phyloP scores from a whole-genome alignment of 1,140 invertebrate species.

The Leptopilina boulardi region DNA sequence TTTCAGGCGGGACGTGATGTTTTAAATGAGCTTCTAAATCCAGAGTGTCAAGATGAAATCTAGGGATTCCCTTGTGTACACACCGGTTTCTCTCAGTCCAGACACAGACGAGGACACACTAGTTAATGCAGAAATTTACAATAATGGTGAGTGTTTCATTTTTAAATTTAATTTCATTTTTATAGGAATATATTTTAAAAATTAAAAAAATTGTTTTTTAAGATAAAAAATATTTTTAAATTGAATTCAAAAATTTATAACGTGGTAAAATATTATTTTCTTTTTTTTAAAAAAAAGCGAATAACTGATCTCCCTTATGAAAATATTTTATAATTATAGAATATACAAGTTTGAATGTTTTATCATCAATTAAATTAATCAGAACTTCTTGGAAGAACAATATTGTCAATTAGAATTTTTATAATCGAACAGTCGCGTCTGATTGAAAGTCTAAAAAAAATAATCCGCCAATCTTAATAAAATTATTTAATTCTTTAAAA shows the following conservation, averaged over 20 bases:
- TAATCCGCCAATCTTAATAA: not conserved
- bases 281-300: too few relatives aligned
- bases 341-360: not conserved
- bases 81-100: conserved; percentile 72
- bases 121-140: conserved; percentile 74
- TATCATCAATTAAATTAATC: not conserved
- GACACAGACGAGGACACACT: conserved; percentile 74
- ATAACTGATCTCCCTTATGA: not conserved
- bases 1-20: conserved; percentile 49
- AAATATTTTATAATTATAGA: not conserved
- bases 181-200: too few relatives aligned
- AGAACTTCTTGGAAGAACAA: conserved; percentile 1
- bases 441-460: not conserved
- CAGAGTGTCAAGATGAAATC: conserved; percentile 65
- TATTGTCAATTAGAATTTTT: not conserved
- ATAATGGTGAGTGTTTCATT: conserved; percentile 66
- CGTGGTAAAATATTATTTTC: too few relatives aligned
- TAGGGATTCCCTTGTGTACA: conserved; percentile 72
- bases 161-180: too few relatives aligned
- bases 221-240: too few relatives aligned
- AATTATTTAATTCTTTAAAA: too few relatives aligned
- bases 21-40: conserved; percentile 46
- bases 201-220: too few relatives aligned
- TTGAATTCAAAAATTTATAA: too few relatives aligned
- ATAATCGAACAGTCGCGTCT: not conserved